These are phyloP conservation scores for Eudorcas thomsonii DNA, from an alignment of 2,113 vertebrate genomes.

Conservation along the genomic window DNA sequence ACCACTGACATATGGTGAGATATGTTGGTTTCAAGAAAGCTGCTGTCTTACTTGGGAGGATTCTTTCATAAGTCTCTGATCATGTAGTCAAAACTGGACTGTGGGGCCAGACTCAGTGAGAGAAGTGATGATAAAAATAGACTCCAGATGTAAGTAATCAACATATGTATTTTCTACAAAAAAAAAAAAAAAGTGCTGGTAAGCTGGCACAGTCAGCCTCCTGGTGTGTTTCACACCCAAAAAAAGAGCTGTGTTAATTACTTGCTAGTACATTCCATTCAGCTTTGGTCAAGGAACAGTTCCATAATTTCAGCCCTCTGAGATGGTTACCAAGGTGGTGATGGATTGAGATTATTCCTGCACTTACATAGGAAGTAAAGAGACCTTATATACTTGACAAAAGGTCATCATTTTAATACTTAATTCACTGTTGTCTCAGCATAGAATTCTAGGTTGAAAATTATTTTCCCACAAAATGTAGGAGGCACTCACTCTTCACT, in stretches of 20 bases:
- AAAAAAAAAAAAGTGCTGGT: not conserved
- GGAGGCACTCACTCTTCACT: not conserved
- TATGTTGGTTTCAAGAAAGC: not conserved
- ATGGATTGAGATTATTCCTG: not conserved
- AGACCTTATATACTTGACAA: not conserved
- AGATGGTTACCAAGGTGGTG: not conserved
- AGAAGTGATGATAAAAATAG: not conserved
- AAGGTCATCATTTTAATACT: not conserved
- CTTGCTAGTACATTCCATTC: not conserved
- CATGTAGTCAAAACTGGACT: not conserved
- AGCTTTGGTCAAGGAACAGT: not conserved
- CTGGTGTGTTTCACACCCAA: not conserved
- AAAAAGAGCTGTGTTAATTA: not conserved
- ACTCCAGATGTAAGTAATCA: not conserved
- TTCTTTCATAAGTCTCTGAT: not conserved
- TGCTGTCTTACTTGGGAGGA: not conserved
- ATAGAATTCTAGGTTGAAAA: not conserved
- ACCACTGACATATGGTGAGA: not conserved
- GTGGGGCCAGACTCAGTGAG: not conserved
- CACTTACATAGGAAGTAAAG: not conserved
- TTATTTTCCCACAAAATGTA: not conserved
- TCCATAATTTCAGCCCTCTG: not conserved
- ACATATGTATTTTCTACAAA: not conserved
- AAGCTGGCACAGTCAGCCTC: not conserved
- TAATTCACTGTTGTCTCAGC: not conserved